Conservation (phyloP, 30 jellyfish, hydroid and myxozoan species). For the Phacellophora camtschatica region DNA sequence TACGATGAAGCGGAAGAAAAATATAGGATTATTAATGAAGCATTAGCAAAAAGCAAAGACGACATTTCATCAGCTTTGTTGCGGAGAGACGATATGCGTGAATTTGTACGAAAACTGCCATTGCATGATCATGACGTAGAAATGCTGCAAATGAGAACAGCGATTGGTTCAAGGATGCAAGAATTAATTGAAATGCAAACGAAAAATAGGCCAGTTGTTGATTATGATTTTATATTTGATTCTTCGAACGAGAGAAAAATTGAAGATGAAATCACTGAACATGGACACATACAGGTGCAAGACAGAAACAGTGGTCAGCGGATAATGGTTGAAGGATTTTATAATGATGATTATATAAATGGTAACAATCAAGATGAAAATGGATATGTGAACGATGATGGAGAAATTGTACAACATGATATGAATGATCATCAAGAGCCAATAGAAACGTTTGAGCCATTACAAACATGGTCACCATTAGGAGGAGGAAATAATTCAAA, state of each 20-base stretch:
- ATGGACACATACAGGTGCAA: conserved; percentile 53
- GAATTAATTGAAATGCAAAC: conserved; percentile 50
- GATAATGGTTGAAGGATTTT: conserved; percentile 11
- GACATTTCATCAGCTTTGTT: conserved; percentile 37
- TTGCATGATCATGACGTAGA: conserved; percentile 80
- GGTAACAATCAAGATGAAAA: neutral
- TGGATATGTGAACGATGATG: neutral
- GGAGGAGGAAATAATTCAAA: neutral
- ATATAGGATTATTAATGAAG: conserved; percentile 28
- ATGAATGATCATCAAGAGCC: neutral
- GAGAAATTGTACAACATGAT: neutral
- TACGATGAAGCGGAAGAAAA: conserved; percentile 52
- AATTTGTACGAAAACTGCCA: conserved; percentile 41
- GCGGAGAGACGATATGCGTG: conserved; percentile 23
- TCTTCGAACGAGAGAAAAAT: conserved; percentile 61
- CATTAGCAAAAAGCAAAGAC: conserved; percentile 49
- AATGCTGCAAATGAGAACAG: conserved; percentile 92
- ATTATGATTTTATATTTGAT: conserved; percentile 72
- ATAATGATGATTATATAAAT: neutral
- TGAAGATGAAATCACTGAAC: conserved; percentile 51
- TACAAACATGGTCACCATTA: conserved; percentile 57
- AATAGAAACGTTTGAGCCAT: conserved; percentile 2
- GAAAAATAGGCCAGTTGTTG: conserved; percentile 4
- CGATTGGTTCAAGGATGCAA: conserved; percentile 48
- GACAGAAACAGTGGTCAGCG: conserved; percentile 32